A percentile compares a stretch with the other conserved stretches of the same genome.
Conservation (phyloP, 2,113 vertebrate genomes). For the Clarias batrachus region DNA sequence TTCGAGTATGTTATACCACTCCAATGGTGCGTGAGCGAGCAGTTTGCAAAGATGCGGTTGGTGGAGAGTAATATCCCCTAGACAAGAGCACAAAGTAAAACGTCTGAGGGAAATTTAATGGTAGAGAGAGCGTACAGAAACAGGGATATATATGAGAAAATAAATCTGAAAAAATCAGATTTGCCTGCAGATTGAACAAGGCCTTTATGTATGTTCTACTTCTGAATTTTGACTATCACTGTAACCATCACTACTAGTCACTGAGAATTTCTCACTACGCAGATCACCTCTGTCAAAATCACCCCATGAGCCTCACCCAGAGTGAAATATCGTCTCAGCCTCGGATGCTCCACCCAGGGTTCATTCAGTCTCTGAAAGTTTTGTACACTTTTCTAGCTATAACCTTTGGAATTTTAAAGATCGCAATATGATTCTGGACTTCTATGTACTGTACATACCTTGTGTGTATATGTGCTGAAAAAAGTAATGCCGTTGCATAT, state of each 20-base stretch:
- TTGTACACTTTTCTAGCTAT: neutral
- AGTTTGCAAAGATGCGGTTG: too few species aligned
- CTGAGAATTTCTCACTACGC: neutral
- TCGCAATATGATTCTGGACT: neutral
- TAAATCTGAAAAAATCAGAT: too few species aligned
- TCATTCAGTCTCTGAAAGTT: neutral
- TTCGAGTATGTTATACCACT: too few species aligned
- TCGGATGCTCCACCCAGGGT: neutral
- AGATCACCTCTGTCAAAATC: neutral
- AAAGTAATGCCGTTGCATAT: neutral
- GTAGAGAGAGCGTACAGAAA: too few species aligned
- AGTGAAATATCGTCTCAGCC: neutral
- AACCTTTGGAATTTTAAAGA: neutral
- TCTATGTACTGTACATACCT: neutral
- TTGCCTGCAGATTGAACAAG: too few species aligned
- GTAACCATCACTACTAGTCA: neutral
- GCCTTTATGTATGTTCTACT: neutral
- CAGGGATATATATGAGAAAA: too few species aligned
- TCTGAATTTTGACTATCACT: neutral
- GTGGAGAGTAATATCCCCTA: too few species aligned
- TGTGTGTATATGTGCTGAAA: neutral
- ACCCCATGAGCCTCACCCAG: neutral
- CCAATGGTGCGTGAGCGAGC: too few species aligned
- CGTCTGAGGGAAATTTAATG: too few species aligned
- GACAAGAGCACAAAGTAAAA: too few species aligned